Conservation (phyloP, 2,113 vertebrate genomes). For the Mionectes macconnelli region DNA sequence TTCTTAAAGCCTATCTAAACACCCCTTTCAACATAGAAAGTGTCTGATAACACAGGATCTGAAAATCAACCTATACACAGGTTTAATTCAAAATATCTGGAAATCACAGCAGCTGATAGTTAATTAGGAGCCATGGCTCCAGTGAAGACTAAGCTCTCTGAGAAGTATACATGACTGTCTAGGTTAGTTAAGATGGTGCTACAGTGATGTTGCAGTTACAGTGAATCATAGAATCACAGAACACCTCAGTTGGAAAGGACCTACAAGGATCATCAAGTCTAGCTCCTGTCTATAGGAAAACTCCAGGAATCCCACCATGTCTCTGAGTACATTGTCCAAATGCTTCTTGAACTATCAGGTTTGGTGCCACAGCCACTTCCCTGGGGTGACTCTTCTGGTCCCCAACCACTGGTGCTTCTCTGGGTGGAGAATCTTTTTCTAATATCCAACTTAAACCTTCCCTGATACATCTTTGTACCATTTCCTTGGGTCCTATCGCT, state of each 20-base stretch:
- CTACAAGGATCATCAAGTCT: background rate
- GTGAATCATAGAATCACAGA: background rate
- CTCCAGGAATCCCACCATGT: background rate
- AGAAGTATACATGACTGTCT: background rate
- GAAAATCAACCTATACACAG: background rate
- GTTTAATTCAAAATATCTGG: conserved; percentile 2
- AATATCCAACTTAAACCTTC: background rate
- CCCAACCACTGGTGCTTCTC: background rate
- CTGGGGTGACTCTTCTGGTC: background rate
- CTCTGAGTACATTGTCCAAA: background rate
- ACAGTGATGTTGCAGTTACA: background rate
- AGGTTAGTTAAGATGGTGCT: background rate
- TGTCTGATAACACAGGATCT: background rate
- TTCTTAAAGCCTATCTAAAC: background rate
- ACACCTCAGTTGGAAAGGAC: background rate
- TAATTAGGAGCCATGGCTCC: background rate
- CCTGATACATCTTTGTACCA: background rate
- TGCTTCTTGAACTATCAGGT: background rate
- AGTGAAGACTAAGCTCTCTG: background rate
- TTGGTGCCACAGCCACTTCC: background rate
- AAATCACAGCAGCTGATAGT: background rate
- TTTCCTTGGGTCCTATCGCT: background rate
- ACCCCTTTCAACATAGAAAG: background rate
- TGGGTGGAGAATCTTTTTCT: background rate
- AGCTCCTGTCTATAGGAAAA: background rate